Evolutionary conservation across 2,888 invertebrate species (phyloP).

Genomic region (Aplocera efformata): DNA sequence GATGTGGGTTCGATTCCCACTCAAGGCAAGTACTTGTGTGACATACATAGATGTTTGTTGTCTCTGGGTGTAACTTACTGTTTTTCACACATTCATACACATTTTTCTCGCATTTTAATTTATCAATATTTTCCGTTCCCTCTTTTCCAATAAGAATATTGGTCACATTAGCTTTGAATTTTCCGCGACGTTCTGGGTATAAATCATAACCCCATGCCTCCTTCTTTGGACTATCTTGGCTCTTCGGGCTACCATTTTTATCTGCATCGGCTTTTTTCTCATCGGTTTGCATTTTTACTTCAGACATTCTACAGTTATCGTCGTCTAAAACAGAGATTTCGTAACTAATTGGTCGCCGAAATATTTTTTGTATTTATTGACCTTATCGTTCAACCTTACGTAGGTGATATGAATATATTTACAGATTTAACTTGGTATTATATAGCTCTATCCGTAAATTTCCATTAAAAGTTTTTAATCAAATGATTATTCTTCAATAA

Average conservation of each 20-base stretch:
- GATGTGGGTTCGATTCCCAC: no score
- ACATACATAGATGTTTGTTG: no score
- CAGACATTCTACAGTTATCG: constrained; percentile 34
- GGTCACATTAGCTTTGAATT: constrained; percentile 76
- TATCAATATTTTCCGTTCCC: constrained; percentile 85
- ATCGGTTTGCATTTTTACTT: constrained; percentile 27
- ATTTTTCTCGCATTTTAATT: constrained; percentile 89
- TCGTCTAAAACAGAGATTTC: constrained; percentile 6
- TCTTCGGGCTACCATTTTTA: constrained; percentile 20
- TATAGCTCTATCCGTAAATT: no score
- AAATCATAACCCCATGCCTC: constrained; percentile 88
- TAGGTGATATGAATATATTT: no score
- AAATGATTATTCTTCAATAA: no score
- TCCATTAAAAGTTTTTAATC: no score
- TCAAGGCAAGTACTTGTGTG: no score
- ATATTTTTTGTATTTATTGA: no score
- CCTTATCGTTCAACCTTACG: no score
- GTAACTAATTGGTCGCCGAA: not conserved
- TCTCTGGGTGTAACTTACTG: constrained; percentile 82
- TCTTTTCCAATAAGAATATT: constrained; percentile 82
- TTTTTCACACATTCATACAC: constrained; percentile 87
- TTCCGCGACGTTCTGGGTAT: constrained; percentile 89
- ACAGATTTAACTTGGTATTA: no score
- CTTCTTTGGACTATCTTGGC: constrained; percentile 34
- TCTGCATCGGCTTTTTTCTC: constrained; percentile 18